Percentiles rank a stretch among this genome's conserved stretches.
These are phyloP conservation scores for Rhagologus leucostigma DNA, from an alignment of 2,113 vertebrate species.

Conservation along the genomic window DNA sequence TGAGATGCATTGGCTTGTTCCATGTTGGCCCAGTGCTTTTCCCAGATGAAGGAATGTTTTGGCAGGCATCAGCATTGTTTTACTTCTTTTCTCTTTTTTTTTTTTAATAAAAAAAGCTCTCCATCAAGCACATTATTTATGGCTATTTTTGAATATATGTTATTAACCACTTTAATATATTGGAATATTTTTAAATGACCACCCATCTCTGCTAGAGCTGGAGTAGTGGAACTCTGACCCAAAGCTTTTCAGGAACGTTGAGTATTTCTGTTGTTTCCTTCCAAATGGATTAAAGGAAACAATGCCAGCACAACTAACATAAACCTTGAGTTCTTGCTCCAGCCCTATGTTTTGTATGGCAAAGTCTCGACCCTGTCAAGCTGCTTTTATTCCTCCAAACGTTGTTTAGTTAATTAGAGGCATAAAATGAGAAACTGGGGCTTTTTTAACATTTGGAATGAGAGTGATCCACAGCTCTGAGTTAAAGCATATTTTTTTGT, in stretches of 20 bases:
- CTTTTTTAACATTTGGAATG: background rate
- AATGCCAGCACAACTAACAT: background rate
- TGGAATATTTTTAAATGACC: background rate
- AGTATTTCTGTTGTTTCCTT: background rate
- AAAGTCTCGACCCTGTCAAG: background rate
- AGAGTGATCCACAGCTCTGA: background rate
- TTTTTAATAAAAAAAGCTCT: background rate
- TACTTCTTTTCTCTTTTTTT: background rate
- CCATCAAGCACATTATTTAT: background rate
- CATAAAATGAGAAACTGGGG: background rate
- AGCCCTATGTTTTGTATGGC: background rate
- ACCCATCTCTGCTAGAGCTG: background rate
- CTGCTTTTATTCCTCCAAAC: background rate
- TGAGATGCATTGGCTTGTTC: background rate
- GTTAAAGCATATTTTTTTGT: background rate
- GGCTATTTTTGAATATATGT: background rate
- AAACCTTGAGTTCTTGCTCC: background rate
- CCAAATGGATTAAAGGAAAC: background rate
- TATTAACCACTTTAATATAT: background rate
- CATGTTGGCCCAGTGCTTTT: background rate
- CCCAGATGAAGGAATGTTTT: constrained; percentile 27
- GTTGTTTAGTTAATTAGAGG: background rate
- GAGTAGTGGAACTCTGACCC: background rate
- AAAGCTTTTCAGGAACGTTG: background rate
- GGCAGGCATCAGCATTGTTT: background rate